Evolutionary conservation across 2,113 vertebrate genomes (phyloP).

Genomic region (Mola mola): DNA sequence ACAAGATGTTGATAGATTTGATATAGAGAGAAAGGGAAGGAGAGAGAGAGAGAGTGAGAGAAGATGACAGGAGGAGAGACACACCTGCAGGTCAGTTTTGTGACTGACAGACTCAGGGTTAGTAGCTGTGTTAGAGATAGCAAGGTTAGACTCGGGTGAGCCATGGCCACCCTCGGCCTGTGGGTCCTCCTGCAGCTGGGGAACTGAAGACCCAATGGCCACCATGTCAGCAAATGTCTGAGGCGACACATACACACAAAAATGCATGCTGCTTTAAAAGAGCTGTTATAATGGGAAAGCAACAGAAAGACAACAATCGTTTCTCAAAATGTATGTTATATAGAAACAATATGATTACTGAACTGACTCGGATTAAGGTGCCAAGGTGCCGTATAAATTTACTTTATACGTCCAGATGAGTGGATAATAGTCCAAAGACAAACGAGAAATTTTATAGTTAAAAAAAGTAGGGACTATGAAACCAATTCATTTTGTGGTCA

Average conservation of each 20-base stretch:
- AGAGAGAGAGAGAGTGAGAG: not conserved
- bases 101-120: constrained; percentile 76
- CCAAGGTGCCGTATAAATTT: not conserved
- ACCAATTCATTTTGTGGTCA: no score
- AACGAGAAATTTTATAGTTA: no score
- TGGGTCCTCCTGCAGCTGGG: constrained; percentile 61
- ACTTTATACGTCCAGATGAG: not conserved
- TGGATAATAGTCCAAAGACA: not conserved
- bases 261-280: constrained; percentile 21
- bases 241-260: constrained; percentile 67
- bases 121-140: constrained; percentile 79
- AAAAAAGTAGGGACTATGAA: not conserved
- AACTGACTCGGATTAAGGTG: no score
- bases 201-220: constrained; percentile 56
- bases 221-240: constrained; percentile 74
- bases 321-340: not conserved
- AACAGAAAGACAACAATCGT: not conserved
- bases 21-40: no score
- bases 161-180: constrained; percentile 43
- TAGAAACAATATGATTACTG: not conserved
- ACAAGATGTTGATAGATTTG: not conserved
- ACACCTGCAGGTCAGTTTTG: constrained; percentile 78
- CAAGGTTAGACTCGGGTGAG: constrained; percentile 73
- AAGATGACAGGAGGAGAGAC: constrained; percentile 30
- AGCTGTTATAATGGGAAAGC: constrained; percentile 1